Percentiles rank a stretch among this genome's conserved stretches.
These are phyloP conservation scores for Sandelia bainsii DNA, from an alignment of 2,797 vertebrate genomes.

Conservation along the genomic window DNA sequence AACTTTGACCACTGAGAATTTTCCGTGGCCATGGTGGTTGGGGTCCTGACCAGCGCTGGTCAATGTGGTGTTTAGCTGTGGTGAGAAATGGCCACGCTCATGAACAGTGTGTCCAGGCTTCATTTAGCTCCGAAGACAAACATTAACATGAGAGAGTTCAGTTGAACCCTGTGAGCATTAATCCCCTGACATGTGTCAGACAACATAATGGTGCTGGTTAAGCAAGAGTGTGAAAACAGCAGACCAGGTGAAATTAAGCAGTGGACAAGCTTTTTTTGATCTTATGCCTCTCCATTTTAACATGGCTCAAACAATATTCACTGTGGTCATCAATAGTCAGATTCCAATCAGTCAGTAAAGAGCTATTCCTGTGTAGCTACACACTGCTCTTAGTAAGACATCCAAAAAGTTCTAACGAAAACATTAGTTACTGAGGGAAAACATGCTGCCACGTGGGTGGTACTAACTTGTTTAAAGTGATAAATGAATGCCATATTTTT, in stretches of 20 bases:
- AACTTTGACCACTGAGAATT: constrained; percentile 60
- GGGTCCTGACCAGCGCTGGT: constrained; percentile 68
- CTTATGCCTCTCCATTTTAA: constrained; percentile 7
- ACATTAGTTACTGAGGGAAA: constrained; percentile 44
- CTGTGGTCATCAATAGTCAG: constrained; percentile 17
- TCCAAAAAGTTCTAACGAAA: constrained; percentile 24
- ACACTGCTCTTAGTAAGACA: constrained; percentile 23
- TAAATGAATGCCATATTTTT: constrained; percentile 65
- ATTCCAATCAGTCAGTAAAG: constrained; percentile 20
- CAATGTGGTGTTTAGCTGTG: constrained; percentile 70
- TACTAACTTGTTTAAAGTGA: constrained; percentile 59
- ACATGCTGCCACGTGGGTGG: constrained; percentile 62
- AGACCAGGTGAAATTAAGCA: constrained; percentile 9
- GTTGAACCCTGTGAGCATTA: constrained; percentile 44
- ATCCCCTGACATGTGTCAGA: constrained; percentile 39
- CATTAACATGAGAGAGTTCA: constrained; percentile 44
- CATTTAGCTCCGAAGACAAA: constrained; percentile 51
- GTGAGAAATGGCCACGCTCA: constrained; percentile 60
- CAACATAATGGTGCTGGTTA: constrained; percentile 26
- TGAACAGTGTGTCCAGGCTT: constrained; percentile 54
- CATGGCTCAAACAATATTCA: constrained; percentile 10
- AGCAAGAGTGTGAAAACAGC: neutral
- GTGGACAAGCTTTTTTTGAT: neutral
- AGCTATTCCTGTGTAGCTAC: constrained; percentile 27
- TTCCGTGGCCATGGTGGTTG: constrained; percentile 66